These are phyloP conservation scores for Drosophila pseudoananassae DNA, from an alignment of 1,140 invertebrate genomes.

Conservation along the genomic window DNA sequence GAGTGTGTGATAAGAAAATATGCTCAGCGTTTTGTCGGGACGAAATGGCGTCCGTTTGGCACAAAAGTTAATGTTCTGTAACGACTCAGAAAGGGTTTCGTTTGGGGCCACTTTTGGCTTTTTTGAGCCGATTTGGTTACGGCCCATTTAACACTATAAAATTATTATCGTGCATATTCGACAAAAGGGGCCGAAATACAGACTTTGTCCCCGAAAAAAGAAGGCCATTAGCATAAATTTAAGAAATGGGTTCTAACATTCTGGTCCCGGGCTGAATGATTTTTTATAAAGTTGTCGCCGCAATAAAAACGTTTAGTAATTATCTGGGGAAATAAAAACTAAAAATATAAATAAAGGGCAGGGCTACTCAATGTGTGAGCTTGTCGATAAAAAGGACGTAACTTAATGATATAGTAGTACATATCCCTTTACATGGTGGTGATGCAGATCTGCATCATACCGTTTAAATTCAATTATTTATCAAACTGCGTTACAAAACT, in stretches of 20 bases:
- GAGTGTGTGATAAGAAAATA: slow-evolving; percentile 74
- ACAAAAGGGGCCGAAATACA: slow-evolving; percentile 38
- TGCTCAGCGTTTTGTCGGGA: slow-evolving; percentile 57
- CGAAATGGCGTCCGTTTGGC: slow-evolving; percentile 54
- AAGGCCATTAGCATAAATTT: slow-evolving; percentile 71
- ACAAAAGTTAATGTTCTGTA: slow-evolving; percentile 77
- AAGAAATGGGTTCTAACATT: neutral
- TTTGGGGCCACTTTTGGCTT: neutral
- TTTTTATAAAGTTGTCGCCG: slow-evolving; percentile 69
- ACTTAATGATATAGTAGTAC: neutral
- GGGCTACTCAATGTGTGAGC: slow-evolving; percentile 52
- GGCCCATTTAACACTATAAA: slow-evolving; percentile 79
- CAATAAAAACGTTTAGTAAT: slow-evolving; percentile 79
- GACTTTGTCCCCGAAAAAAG: slow-evolving; percentile 25
- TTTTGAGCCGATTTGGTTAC: slow-evolving; percentile 30
- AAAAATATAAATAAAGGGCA: slow-evolving; percentile 43
- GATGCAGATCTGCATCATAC: too few species aligned
- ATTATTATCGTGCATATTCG: slow-evolving; percentile 74
- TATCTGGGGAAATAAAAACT: slow-evolving; percentile 47
- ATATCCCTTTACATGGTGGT: too few species aligned
- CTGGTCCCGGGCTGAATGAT: slow-evolving; percentile 12
- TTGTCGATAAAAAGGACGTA: slow-evolving; percentile 49
- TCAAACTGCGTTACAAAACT: too few species aligned
- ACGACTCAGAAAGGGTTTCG: slow-evolving; percentile 64
- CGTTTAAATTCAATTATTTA: too few species aligned